Conservation (phyloP, 2,797 vertebrate genomes). For the Synaphobranchus kaupii region DNA sequence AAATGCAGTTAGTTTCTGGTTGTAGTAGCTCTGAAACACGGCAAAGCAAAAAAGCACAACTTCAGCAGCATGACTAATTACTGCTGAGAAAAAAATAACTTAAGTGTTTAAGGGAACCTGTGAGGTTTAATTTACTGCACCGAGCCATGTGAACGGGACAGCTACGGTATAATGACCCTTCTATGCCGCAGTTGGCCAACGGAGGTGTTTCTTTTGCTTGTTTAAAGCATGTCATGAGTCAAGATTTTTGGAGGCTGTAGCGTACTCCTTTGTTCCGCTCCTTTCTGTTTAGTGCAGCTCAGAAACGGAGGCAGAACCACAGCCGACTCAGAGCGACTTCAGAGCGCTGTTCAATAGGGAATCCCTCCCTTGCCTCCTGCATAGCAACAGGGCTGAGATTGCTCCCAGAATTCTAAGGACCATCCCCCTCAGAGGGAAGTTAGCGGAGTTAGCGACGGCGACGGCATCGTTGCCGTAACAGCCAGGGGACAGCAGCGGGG, state of each 20-base stretch:
- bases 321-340: neutral
- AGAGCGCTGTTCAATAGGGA: neutral
- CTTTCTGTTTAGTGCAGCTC: neutral
- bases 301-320: neutral
- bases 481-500: neutral
- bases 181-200: neutral
- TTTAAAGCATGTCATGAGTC: neutral
- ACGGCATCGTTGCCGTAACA: neutral
- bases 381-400: constrained; percentile 65
- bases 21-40: neutral
- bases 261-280: neutral
- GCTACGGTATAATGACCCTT: neutral
- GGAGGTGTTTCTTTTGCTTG: neutral
- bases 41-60: neutral
- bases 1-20: neutral
- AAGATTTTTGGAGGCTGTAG: neutral
- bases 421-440: constrained; percentile 58
- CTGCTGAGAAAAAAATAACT: neutral
- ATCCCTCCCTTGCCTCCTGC: constrained; percentile 29
- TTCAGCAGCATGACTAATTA: neutral
- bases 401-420: constrained; percentile 63
- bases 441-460: neutral
- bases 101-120: neutral
- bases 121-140: neutral
- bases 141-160: neutral